These are phyloP conservation scores for Sitophilus oryzae DNA, from an alignment of 1,140 invertebrate genomes.

Conservation along the genomic window DNA sequence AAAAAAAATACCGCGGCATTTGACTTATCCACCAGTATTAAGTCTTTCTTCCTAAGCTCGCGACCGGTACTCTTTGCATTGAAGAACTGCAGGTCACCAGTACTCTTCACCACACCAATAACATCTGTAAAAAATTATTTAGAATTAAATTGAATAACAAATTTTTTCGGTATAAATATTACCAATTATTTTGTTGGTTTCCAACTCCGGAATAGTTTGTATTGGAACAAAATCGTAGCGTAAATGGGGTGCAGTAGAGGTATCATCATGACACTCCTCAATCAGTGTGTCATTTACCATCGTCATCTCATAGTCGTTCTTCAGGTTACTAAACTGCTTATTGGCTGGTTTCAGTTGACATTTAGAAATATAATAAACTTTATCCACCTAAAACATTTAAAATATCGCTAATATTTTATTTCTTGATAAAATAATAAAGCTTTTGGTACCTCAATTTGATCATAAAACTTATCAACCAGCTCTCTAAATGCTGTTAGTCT, in stretches of 20 bases:
- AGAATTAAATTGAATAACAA: conserved; percentile 3
- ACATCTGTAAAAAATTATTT: conserved; percentile 62
- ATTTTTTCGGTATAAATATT: conserved; percentile 34
- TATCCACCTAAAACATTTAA: conserved; percentile 59
- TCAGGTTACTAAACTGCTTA: conserved; percentile 76
- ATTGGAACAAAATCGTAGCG: conserved; percentile 80
- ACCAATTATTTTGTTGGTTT: conserved; percentile 68
- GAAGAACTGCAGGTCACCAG: conserved; percentile 66
- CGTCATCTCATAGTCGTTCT: conserved; percentile 96
- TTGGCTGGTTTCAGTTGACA: conserved; percentile 85
- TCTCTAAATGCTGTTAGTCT: conserved; percentile 90
- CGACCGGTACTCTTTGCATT: conserved; percentile 66
- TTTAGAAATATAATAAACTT: conserved; percentile 84
- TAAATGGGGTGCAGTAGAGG: conserved; percentile 59
- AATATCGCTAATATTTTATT: not conserved
- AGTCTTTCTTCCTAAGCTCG: conserved; percentile 85
- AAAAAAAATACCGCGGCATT: conserved; percentile 58
- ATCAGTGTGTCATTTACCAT: conserved; percentile 77
- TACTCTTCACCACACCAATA: conserved; percentile 80
- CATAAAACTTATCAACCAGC: conserved; percentile 83
- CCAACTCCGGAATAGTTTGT: conserved; percentile 62
- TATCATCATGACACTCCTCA: conserved; percentile 61
- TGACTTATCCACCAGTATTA: conserved; percentile 81
- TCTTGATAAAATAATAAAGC: not conserved
- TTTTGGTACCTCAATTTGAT: conserved; percentile 80